Percentiles rank a stretch among this genome's conserved stretches.
Conservation (phyloP, 2,888 invertebrate genomes). For the Drosophila putrida region DNA sequence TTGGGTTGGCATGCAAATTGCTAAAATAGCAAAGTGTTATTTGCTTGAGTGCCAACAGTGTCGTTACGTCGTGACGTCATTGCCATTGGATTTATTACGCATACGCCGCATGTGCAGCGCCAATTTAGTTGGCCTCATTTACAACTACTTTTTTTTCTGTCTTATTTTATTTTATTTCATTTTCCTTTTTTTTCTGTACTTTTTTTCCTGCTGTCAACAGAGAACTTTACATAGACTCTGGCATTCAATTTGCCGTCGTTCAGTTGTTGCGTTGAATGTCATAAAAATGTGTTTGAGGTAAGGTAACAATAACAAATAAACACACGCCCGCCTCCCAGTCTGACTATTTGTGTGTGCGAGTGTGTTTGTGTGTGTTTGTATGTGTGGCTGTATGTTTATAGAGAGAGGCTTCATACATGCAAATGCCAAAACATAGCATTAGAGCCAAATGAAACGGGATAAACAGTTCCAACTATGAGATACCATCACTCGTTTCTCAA, state of each 20-base stretch:
- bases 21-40: conserved; percentile 65
- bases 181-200: not conserved
- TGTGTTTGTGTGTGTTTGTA: conserved; percentile 7
- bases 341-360: not conserved
- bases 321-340: conserved; percentile 29
- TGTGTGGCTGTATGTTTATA: conserved; percentile 15
- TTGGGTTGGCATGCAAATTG: conserved; percentile 47
- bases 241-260: conserved; percentile 42
- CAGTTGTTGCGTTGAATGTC: conserved; percentile 65
- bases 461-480: conserved; percentile 32
- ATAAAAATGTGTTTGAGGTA: conserved; percentile 79
- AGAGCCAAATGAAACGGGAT: conserved; percentile 6
- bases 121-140: conserved; percentile 62
- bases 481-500: conserved; percentile 25
- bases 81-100: conserved; percentile 68
- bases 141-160: not conserved
- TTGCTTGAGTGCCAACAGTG: conserved; percentile 50
- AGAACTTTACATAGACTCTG: conserved; percentile 51
- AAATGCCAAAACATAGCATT: conserved; percentile 41
- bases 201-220: conserved; percentile 37
- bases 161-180: not conserved
- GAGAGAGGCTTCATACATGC: conserved; percentile 39
- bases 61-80: conserved; percentile 58
- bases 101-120: conserved; percentile 61
- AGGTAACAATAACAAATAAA: conserved; percentile 81